Conservation (phyloP, 2,888 invertebrate genomes). For the Enoplolaimus lenunculus region DNA sequence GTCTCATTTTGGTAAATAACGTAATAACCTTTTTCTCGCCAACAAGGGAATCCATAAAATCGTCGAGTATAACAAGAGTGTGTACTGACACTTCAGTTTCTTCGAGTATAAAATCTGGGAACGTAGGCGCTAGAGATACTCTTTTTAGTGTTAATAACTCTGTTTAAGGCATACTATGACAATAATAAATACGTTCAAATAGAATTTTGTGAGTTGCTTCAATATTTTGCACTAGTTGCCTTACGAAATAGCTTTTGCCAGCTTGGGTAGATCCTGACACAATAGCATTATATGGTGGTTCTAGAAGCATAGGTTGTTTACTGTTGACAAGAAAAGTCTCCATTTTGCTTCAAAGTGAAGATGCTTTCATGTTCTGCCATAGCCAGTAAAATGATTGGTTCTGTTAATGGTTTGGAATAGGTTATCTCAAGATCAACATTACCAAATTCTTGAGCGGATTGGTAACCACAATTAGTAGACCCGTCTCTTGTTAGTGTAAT, state of each 20-base stretch:
- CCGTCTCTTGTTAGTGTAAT: not conserved
- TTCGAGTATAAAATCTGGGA: not conserved
- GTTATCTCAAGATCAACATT: not conserved
- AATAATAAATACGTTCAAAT: not conserved
- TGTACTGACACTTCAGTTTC: not conserved
- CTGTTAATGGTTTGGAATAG: not conserved
- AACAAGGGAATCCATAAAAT: not conserved
- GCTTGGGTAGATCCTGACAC: not conserved
- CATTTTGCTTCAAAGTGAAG: not conserved
- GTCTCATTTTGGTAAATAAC: not conserved
- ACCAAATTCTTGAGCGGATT: not conserved
- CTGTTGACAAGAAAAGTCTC: not conserved
- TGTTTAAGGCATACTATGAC: not conserved
- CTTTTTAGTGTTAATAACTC: not conserved
- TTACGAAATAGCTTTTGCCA: not conserved
- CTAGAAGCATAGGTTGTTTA: not conserved
- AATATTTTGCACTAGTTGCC: not conserved
- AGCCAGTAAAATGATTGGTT: not conserved
- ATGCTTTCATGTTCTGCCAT: not conserved
- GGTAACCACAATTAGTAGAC: not conserved
- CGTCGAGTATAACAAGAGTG: not conserved
- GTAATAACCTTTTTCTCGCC: not conserved
- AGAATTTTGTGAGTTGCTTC: not conserved
- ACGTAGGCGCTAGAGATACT: not conserved
- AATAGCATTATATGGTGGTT: not conserved